Conservation (phyloP, 2,888 invertebrate species). For the Lycocerus yunnanus region DNA sequence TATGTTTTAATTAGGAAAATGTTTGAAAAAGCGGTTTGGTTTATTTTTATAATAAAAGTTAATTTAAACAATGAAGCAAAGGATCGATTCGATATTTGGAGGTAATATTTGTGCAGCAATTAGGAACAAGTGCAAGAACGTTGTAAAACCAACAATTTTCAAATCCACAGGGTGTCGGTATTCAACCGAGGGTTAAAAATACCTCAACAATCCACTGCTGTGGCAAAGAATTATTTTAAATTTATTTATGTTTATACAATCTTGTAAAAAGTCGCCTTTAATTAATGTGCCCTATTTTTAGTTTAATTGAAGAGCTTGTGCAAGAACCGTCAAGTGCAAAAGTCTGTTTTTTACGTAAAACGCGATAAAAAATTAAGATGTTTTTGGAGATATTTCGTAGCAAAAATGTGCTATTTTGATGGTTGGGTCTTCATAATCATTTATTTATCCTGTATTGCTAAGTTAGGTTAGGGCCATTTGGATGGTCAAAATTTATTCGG, state of each 20-base stretch:
- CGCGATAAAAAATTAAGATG: not conserved
- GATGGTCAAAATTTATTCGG: not conserved
- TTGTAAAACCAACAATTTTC: too few relatives aligned
- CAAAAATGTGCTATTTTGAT: not conserved
- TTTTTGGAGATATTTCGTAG: not conserved
- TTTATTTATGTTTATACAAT: not conserved
- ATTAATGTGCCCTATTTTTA: not conserved
- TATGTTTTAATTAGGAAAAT: too few relatives aligned
- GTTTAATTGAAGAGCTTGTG: not conserved
- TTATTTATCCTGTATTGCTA: not conserved
- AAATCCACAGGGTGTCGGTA: too few relatives aligned
- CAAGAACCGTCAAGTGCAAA: not conserved
- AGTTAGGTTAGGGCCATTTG: not conserved
- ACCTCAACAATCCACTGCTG: too few relatives aligned
- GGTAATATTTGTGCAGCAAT: too few relatives aligned
- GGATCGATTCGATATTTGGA: too few relatives aligned
- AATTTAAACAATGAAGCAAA: too few relatives aligned
- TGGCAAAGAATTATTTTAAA: not conserved
- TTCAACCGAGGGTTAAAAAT: too few relatives aligned
- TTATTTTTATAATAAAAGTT: too few relatives aligned
- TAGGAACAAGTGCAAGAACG: too few relatives aligned
- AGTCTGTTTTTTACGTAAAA: not conserved
- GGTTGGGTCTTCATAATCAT: not conserved
- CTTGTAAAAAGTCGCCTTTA: not conserved
- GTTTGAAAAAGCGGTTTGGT: too few relatives aligned